These are phyloP conservation scores for Melanostoma mellinum DNA, from an alignment of 2,888 invertebrate species.

Conservation along the genomic window DNA sequence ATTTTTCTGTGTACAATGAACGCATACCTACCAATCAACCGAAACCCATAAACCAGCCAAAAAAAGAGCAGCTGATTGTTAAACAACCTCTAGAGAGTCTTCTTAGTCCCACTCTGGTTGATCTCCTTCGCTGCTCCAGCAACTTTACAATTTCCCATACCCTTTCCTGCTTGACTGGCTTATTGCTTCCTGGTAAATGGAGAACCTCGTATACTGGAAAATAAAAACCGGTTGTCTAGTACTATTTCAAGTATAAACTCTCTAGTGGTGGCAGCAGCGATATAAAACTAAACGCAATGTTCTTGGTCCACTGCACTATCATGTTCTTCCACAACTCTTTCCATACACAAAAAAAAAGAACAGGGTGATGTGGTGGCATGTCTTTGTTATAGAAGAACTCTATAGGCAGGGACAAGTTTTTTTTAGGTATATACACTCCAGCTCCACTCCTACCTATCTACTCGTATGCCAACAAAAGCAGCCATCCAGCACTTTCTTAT, in stretches of 20 bases:
- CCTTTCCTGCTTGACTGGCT: conserved; percentile 54
- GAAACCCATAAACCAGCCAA: conserved; percentile 8
- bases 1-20: too few species aligned
- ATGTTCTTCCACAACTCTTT: conserved; percentile 39
- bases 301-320: conserved; percentile 71
- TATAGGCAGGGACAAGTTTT: conserved; percentile 60
- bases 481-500: conserved; percentile 50
- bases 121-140: conserved; percentile 12
- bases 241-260: conserved; percentile 25
- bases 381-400: conserved; percentile 60
- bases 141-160: conserved; percentile 5
- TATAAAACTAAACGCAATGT: conserved; percentile 47
- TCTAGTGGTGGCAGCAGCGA: conserved; percentile 9
- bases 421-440: not conserved
- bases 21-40: too few species aligned
- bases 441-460: not conserved
- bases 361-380: conserved; percentile 21
- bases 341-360: not conserved
- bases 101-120: conserved; percentile 31
- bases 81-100: conserved; percentile 1
- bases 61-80: conserved; percentile 29
- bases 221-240: conserved; percentile 55
- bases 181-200: conserved; percentile 61
- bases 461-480: conserved; percentile 1
- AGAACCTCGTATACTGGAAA: conserved; percentile 56